Evolutionary conservation across 1,140 invertebrate species (phyloP), one percentile per base, ranked within the genome.

Genomic region (Nixonia krombeini): DNA sequence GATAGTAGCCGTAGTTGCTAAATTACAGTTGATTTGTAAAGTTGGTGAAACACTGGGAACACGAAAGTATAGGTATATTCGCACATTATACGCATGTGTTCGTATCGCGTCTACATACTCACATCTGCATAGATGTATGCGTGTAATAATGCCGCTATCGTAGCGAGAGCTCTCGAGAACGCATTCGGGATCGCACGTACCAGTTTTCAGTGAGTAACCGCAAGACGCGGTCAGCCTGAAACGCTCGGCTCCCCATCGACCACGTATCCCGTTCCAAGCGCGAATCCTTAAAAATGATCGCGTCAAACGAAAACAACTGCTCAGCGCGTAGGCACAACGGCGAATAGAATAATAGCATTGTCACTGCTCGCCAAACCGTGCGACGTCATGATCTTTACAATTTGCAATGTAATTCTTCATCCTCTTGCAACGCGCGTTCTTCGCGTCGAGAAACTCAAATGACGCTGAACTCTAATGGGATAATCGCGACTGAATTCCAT

Each of bases 131-230:
- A n/a, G n/a, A n/a, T n/a, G n/a, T n/a, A n/a, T n/a, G 12, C 9
- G 8, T 31, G 29, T 21, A 6, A 3, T 21, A 6, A 3, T 2
- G 2, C 6, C 21, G 21, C 21, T 6, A 31, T 31, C 29, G 29
- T 51, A 57, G 45, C 28, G 46, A 59, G 53, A 59, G 51, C 67
- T 59, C 63, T 64, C 53, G 66, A 63, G 9, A 23, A 25, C 40
- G 40, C 55, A 40, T 44, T 44, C 57, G 70, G 62, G 66, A 58
- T 78, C 70, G 72, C 73, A 52, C 76, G 72, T 72, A 70, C 75
- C 70, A 77, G 76, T 78, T 80, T 77, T 72, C 71, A 76, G 51
- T 67, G 58, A 57, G 65, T 70, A 76, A 72, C 72, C 73, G 68
- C 68, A 66, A 69, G 49, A 68, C 57, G 62, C 55, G 63, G 70